Base-by-base conservation (phyloP, 2,888 invertebrate genomes). In the Drosophila sordidula region DNA sequence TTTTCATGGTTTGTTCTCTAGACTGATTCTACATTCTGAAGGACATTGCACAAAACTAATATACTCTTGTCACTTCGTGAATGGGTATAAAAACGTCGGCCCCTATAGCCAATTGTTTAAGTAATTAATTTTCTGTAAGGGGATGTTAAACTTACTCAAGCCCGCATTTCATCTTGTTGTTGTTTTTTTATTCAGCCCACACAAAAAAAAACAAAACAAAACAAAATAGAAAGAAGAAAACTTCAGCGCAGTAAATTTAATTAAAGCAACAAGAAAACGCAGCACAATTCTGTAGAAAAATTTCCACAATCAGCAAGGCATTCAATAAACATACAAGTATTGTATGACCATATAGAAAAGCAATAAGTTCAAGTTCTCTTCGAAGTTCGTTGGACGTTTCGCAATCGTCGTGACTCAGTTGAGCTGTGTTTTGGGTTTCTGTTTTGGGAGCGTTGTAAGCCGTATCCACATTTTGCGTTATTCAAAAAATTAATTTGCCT, bases 401-500 rank as follows among this genome's bases (percentile, higher is more conserved):
- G 41, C 61, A 75, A 67, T 59, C 54, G 41, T 26, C 9, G 47
- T 74, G 78, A 70, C 36, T 74, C 78, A 66, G 39, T 56, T 66
- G 72, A 54, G 42, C 44, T 59, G 39, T 12, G 32, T 34, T 55
- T 68, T 42, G 47, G 39, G 14, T 55, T 70, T 57, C 26, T 22
- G 14, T 36, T 61, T 51, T n/a, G 32, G 46, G 46, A 46, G 50
- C 46, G 14, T 38, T 63, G 50, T 58, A 55, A 47, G 26, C 12
- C 41, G 64, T 46, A 59, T 32, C 25, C 36, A 29, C 47, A 57
- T 54, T 50, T 46, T 42, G 36, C 49, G 49, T 66, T 74, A 51
- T 58, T 71, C 46, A 52, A 67, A 66, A 80, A 75, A 58, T 75
- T 80, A 80, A 88, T 86, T 80, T 75, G 70, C 41, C 75, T 72